These are phyloP conservation scores for Opisthograptis luteolata DNA, from an alignment of 2,888 invertebrate genomes.

Conservation along the genomic window DNA sequence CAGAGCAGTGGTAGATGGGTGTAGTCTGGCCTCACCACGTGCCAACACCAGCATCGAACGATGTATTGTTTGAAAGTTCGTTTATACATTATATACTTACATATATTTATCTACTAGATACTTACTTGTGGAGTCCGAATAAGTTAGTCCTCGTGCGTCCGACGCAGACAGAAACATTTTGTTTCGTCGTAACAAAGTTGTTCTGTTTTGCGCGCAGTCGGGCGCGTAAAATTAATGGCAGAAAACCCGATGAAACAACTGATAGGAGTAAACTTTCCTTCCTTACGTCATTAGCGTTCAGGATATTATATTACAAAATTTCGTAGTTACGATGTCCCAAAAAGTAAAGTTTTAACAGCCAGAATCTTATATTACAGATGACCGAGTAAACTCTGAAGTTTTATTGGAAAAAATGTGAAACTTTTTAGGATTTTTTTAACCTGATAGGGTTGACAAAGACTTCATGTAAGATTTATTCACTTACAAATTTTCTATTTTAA, in stretches of 20 bases:
- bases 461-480: too few species aligned
- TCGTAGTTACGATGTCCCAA: slow-evolving; percentile 3
- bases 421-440: not conserved
- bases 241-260: slow-evolving; percentile 49
- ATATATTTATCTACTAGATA: not conserved
- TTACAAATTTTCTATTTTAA: too few species aligned
- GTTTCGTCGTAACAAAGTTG: slow-evolving; percentile 52
- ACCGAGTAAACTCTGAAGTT: not conserved
- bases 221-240: slow-evolving; percentile 56
- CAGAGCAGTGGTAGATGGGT: too few species aligned
- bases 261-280: slow-evolving; percentile 48
- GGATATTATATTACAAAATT: slow-evolving; percentile 40
- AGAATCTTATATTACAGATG: slow-evolving; percentile 7
- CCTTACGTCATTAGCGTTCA: slow-evolving; percentile 42
- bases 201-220: slow-evolving; percentile 50
- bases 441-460: not conserved
- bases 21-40: too few species aligned
- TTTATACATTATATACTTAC: too few species aligned
- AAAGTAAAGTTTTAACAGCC: slow-evolving; percentile 13
- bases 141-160: slow-evolving; percentile 15
- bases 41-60: too few species aligned
- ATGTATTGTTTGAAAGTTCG: too few species aligned
- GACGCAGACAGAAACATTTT: slow-evolving; percentile 38
- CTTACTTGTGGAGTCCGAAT: slow-evolving; percentile 1
- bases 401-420: not conserved